Evolutionary conservation across 2,797 vertebrate species (phyloP).

Genomic region (Botia almorhae): DNA sequence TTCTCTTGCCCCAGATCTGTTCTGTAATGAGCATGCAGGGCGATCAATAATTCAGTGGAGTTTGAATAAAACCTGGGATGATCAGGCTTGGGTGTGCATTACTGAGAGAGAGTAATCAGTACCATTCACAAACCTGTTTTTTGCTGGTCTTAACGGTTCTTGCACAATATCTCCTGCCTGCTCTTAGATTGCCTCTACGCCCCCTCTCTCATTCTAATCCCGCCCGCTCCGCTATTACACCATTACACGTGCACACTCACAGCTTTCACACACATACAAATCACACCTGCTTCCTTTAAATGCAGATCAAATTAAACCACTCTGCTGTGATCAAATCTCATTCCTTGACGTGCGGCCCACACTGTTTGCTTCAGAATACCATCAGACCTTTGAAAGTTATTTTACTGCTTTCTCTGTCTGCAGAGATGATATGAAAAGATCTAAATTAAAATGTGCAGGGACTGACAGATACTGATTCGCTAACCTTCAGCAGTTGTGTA

Average conservation of each 20-base stretch:
- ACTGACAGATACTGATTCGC: background rate
- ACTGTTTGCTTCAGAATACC: constrained; percentile 16
- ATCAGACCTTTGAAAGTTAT: background rate
- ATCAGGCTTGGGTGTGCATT: constrained; percentile 74
- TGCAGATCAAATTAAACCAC: constrained; percentile 40
- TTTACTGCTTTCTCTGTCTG: constrained; percentile 1
- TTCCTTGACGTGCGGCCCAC: constrained; percentile 7
- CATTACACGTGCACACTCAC: constrained; percentile 19
- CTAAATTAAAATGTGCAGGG: constrained; percentile 20
- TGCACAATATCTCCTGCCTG: constrained; percentile 49
- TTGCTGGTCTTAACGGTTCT: constrained; percentile 51
- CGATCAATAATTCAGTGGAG: constrained; percentile 87
- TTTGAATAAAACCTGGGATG: constrained; percentile 71
- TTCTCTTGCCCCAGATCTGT: constrained; percentile 78
- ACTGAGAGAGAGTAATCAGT: constrained; percentile 79
- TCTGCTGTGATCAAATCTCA: constrained; percentile 21
- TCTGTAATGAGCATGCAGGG: constrained; percentile 81
- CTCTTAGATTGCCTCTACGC: constrained; percentile 50
- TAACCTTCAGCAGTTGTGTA: background rate
- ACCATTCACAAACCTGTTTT: constrained; percentile 65
- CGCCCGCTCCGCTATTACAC: constrained; percentile 8
- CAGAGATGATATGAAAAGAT: constrained; percentile 18
- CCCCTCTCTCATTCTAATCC: constrained; percentile 32
- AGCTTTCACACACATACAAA: constrained; percentile 47
- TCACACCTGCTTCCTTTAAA: constrained; percentile 51